These are phyloP conservation scores for Kradibia gibbosae DNA, from an alignment of 1,140 invertebrate species.

Conservation along the genomic window DNA sequence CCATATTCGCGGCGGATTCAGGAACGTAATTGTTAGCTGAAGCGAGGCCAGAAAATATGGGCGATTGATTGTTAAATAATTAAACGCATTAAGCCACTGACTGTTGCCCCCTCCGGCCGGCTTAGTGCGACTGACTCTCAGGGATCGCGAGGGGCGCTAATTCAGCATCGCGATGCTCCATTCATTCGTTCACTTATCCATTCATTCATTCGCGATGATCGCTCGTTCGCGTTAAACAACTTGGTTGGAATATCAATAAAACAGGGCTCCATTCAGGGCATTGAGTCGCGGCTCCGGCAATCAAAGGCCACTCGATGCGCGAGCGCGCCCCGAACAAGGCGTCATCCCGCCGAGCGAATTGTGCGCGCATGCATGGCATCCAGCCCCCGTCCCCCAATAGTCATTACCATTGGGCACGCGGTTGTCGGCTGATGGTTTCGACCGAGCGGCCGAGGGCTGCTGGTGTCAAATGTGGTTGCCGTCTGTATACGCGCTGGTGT, in stretches of 20 bases:
- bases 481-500: not conserved
- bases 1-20: not conserved
- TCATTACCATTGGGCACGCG: not conserved
- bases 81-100: not conserved
- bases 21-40: not conserved
- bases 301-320: not conserved
- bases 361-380: not conserved
- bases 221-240: constrained; percentile 17
- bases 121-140: too few relatives aligned
- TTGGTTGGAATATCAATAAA: constrained; percentile 19
- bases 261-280: not conserved
- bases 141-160: too few relatives aligned
- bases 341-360: not conserved
- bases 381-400: not conserved
- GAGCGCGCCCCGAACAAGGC: not conserved
- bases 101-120: not conserved
- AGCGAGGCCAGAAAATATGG: not conserved
- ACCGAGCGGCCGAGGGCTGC: not conserved
- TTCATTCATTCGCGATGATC: constrained; percentile 10
- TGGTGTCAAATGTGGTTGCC: not conserved
- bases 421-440: not conserved
- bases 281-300: not conserved
- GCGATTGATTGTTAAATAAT: not conserved
- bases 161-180: not conserved
- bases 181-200: not conserved